These are phyloP conservation scores for Temnothorax rugatulus DNA, from an alignment of 2,888 invertebrate species.

Conservation along the genomic window DNA sequence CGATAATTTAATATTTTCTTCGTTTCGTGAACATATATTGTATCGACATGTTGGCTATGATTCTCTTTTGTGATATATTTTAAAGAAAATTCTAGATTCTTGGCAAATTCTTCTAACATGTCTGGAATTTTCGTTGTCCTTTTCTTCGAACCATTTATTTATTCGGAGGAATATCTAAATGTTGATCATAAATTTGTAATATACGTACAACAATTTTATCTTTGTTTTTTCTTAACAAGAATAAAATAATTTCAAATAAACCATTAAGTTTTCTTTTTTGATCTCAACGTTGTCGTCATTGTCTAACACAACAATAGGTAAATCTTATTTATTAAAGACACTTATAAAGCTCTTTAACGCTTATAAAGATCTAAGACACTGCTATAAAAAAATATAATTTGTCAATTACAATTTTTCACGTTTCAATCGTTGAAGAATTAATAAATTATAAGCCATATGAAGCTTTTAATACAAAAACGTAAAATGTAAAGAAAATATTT, in stretches of 20 bases:
- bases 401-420: neutral
- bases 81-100: neutral
- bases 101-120: neutral
- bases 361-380: neutral
- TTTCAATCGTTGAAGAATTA: neutral
- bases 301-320: neutral
- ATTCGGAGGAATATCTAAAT: neutral
- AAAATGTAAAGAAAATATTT: neutral
- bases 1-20: neutral
- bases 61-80: neutral
- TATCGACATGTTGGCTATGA: neutral
- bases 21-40: neutral
- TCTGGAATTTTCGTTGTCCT: neutral
- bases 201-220: neutral
- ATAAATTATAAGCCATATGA: neutral
- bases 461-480: neutral
- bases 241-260: neutral
- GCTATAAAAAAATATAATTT: neutral
- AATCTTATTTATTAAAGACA: neutral
- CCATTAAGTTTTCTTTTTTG: neutral
- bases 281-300: neutral
- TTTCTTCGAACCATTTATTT: neutral
- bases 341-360: too few relatives aligned
- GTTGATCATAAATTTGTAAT: neutral
- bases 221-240: neutral